phyloP scores from a whole-genome alignment of 2,888 invertebrate species.

The Macrophya alboannulata region DNA sequence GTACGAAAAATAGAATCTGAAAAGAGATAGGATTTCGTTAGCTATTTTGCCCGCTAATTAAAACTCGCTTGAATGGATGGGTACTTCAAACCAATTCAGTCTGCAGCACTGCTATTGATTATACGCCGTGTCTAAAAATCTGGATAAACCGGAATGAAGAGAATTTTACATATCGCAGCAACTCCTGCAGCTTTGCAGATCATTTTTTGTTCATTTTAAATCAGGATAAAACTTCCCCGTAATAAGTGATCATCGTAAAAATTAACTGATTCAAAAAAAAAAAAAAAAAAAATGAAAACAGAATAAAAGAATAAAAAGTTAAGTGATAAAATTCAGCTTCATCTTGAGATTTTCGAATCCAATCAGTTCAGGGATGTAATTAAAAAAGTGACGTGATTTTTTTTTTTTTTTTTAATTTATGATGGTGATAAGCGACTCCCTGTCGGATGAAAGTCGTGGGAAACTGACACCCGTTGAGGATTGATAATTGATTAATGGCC shows the following conservation, averaged over 20 bases:
- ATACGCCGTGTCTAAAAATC: neutral
- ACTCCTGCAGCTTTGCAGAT: neutral
- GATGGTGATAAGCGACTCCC: neutral
- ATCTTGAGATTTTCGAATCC: neutral
- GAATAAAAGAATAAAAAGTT: neutral
- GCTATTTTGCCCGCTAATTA: neutral
- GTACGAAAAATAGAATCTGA: neutral
- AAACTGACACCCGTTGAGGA: neutral
- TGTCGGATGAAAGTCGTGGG: neutral
- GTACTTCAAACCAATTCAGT: neutral
- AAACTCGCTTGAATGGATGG: neutral
- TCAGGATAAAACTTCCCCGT: neutral
- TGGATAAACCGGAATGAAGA: neutral
- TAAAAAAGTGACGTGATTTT: neutral
- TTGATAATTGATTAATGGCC: constrained; percentile 21
- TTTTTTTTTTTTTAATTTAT: neutral
- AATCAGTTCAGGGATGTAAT: constrained; percentile 3
- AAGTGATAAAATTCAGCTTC: neutral
- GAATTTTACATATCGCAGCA: neutral
- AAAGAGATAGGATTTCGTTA: neutral
- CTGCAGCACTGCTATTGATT: neutral
- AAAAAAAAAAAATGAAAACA: neutral
- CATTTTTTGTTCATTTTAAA: neutral
- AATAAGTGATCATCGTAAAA: neutral
- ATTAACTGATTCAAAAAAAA: neutral